Evolutionary conservation across 2,888 invertebrate genomes (phyloP).

Genomic region (Carabus problematicus): DNA sequence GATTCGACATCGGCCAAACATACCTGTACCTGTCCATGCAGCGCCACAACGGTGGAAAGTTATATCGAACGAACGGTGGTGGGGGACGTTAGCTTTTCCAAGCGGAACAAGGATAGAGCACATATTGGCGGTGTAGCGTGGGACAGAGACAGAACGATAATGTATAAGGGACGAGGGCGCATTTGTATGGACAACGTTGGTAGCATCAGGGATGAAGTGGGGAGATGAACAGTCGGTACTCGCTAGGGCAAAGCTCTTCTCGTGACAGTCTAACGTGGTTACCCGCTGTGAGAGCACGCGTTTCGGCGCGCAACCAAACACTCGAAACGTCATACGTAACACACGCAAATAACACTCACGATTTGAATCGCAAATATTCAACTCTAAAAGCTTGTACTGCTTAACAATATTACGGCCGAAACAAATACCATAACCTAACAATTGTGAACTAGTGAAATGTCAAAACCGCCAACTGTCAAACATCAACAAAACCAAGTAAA

Average conservation of each 20-base stretch:
- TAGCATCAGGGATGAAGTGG: conserved; percentile 13
- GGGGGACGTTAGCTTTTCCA: neutral
- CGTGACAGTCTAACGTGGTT: conserved; percentile 24
- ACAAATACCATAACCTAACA: no score
- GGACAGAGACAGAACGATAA: neutral
- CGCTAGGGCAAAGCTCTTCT: conserved; percentile 15
- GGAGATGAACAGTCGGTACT: conserved; percentile 11
- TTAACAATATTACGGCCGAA: no score
- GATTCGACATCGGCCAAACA: conserved; percentile 21
- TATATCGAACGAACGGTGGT: conserved; percentile 21
- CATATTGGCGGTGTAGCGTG: neutral
- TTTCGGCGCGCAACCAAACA: neutral
- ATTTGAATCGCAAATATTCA: no score
- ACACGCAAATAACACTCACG: neutral
- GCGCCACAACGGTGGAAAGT: conserved; percentile 12
- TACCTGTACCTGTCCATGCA: conserved; percentile 38
- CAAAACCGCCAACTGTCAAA: no score
- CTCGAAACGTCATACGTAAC: neutral
- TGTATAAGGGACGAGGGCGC: conserved; percentile 13
- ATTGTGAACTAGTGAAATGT: no score
- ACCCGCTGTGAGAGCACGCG: conserved; percentile 26
- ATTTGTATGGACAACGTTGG: conserved; percentile 21
- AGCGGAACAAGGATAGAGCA: conserved; percentile 1
- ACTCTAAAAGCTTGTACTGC: neutral
- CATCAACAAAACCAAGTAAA: neutral